Base-by-base conservation (phyloP, 1,140 invertebrate species). In the Caenorhabditis brenneri region DNA sequence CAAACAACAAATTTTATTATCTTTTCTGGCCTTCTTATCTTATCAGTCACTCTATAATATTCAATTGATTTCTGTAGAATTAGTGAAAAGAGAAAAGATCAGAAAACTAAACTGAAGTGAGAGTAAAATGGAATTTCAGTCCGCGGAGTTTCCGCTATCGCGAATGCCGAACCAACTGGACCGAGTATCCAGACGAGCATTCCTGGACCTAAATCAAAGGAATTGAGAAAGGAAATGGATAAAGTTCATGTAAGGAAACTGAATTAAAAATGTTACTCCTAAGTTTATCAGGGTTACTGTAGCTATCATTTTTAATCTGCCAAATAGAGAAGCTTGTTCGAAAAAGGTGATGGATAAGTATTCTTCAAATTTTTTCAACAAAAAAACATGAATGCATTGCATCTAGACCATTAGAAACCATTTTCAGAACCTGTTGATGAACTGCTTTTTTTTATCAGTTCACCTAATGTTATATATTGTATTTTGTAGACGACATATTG, bases 151-250 rank as follows among this genome's bases (percentile, higher is more conserved):
- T 81, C 80, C 19, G 36, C 86, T 15, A 82, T 89, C 22, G 89
- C 88, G 6, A 86, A 87, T n/a, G 33, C 42, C 27, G 94, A 95
- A 91, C 94, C 94, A 7, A 88, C 90, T 22, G 92, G 91, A 33
- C 94, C 94, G 12, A 88, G 86, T 29, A 91, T 95, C 7, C 92
- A 92, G 86, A 95, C 94, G 6, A 87, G 91, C 6, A 91, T 95
- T 60, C 95, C 95, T 29, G 95, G 95, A 22, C 95, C 95, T 9
- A 93, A 93, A 88, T 93, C 94, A 12, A 91, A 93, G 85, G 87
- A 92, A 88, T 90, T 95, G 29, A 88, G 93, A 1, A 91, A 92
- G 79, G 92, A 94, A 89, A 91, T 95, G 46, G 92, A 92, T 84
- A 86, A 90, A 46, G 90, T 91, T 58, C 90, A 91, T 86, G 91